phyloP scores from a whole-genome alignment of 2,888 invertebrate species.

The Melangyna quadrimaculata region DNA sequence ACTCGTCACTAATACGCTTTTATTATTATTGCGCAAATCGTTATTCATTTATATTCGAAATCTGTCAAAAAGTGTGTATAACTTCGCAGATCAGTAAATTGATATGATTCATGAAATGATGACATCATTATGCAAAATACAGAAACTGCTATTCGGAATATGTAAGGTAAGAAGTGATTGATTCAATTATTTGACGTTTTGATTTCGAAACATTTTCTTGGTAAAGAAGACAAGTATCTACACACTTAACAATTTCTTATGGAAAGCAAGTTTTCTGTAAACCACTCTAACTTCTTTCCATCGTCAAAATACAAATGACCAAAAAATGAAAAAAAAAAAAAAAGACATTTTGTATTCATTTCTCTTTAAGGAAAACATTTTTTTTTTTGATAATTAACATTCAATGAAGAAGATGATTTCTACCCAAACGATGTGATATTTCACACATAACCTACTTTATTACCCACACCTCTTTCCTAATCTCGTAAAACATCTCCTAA shows the following conservation, averaged over 20 bases:
- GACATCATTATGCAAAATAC: too few relatives aligned
- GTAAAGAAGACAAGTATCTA: neutral
- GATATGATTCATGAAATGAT: too few relatives aligned
- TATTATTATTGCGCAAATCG: too few relatives aligned
- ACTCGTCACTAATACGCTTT: too few relatives aligned
- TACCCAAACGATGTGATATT: slow-evolving; percentile 66
- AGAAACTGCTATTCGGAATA: too few relatives aligned
- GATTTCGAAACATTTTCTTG: neutral
- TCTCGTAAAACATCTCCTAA: slow-evolving; percentile 48
- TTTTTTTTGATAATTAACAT: slow-evolving; percentile 50
- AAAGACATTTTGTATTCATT: slow-evolving; percentile 32
- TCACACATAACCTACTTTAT: slow-evolving; percentile 70
- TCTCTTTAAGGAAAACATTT: neutral
- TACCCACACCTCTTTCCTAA: slow-evolving; percentile 63
- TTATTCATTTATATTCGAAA: too few relatives aligned
- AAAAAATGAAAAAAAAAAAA: slow-evolving; percentile 17
- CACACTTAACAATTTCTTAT: neutral
- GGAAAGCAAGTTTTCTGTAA: neutral
- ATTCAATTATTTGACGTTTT: too few relatives aligned
- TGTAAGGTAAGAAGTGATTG: too few relatives aligned
- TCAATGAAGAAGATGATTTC: slow-evolving; percentile 62
- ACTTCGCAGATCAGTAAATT: too few relatives aligned
- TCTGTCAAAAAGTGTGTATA: too few relatives aligned
- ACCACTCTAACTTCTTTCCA: neutral
- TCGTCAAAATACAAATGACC: neutral